Evolutionary conservation across 2,797 vertebrate genomes (phyloP).

Genomic region (Cuniculus paca): DNA sequence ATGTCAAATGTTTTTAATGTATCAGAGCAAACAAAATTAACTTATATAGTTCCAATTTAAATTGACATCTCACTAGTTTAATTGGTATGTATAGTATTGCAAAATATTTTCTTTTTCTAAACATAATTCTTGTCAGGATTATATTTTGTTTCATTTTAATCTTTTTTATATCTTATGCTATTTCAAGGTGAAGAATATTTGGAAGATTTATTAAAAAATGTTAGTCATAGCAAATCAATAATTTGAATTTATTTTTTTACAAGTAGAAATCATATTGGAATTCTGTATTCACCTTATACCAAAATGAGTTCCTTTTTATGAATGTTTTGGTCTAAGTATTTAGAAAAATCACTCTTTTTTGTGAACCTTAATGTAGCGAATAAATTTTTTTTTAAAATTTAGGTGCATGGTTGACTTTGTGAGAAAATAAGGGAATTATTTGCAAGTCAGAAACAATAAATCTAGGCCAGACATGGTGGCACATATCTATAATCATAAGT

Average conservation of each 20-base stretch:
- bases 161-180: slow-evolving; percentile 26
- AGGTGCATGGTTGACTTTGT: neutral
- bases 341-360: neutral
- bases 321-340: neutral
- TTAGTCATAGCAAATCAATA: slow-evolving; percentile 25
- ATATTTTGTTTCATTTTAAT: slow-evolving; percentile 20
- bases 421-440: neutral
- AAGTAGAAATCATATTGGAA: neutral
- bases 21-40: neutral
- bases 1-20: neutral
- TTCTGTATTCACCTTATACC: neutral
- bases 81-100: neutral
- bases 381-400: slow-evolving; percentile 11
- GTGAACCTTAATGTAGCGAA: neutral
- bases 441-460: neutral
- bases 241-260: slow-evolving; percentile 48
- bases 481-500: neutral
- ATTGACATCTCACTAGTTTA: neutral
- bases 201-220: slow-evolving; percentile 32
- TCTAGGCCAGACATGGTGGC: neutral
- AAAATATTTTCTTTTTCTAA: slow-evolving; percentile 58
- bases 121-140: slow-evolving; percentile 44
- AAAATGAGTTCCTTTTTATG: neutral
- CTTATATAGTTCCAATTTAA: neutral
- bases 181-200: slow-evolving; percentile 45